Evolutionary conservation across 2,113 vertebrate species (phyloP).

Genomic region (Rattus rattus): DNA sequence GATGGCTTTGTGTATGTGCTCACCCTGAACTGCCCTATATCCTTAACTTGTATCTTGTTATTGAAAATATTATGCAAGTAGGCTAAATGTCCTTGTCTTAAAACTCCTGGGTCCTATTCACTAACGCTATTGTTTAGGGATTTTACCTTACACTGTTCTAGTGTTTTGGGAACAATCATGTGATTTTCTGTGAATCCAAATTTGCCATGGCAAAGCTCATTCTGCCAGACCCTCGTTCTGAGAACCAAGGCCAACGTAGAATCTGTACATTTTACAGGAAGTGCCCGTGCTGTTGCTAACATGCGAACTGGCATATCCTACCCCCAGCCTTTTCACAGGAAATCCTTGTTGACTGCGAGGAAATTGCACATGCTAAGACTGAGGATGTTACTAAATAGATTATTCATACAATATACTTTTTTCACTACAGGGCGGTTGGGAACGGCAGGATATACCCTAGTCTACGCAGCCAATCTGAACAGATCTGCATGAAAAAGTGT

Average conservation of each 20-base stretch:
- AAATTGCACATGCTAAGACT: slow-evolving; percentile 62
- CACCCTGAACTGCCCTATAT: not conserved
- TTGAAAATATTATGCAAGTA: not conserved
- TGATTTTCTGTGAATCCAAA: slow-evolving; percentile 46
- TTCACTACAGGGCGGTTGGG: not conserved
- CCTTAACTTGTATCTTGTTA: not conserved
- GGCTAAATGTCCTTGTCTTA: not conserved
- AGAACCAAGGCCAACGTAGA: slow-evolving; percentile 54
- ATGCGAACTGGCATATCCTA: slow-evolving; percentile 68
- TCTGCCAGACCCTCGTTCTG: not conserved
- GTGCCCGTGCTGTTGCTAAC: slow-evolving; percentile 57
- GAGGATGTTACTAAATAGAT: slow-evolving; percentile 50
- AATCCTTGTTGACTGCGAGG: slow-evolving; percentile 69
- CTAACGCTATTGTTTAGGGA: not conserved
- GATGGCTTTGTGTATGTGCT: not conserved
- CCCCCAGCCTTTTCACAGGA: slow-evolving; percentile 65
- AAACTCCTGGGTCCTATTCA: not conserved
- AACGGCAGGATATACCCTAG: not conserved
- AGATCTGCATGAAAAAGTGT: not conserved
- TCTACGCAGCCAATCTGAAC: not conserved
- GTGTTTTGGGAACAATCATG: slow-evolving; percentile 23
- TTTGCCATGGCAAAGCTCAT: slow-evolving; percentile 7
- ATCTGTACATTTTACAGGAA: slow-evolving; percentile 53
- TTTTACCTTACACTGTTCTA: not conserved
- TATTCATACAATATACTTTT: not conserved